Conservation (phyloP, 1,140 invertebrate species). For the Sycobia sp. region DNA sequence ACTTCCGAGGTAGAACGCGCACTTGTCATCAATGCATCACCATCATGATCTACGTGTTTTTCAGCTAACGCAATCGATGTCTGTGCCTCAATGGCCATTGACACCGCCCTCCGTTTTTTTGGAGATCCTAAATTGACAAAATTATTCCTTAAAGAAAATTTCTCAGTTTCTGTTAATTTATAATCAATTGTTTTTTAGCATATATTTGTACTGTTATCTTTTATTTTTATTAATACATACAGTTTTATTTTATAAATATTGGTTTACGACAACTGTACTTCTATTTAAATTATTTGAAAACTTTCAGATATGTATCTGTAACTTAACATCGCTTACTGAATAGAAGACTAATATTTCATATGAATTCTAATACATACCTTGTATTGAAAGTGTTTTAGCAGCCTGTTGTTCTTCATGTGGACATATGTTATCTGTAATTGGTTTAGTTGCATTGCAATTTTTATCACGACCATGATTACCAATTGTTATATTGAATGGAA, state of each 20-base stretch:
- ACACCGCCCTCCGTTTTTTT: constrained; percentile 63
- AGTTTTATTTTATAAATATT: no score
- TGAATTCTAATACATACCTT: constrained; percentile 51
- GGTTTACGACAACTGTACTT: no score
- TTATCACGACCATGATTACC: constrained; percentile 66
- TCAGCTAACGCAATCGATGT: constrained; percentile 50
- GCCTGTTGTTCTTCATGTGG: constrained; percentile 48
- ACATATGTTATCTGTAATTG: constrained; percentile 55
- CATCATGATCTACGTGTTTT: constrained; percentile 61
- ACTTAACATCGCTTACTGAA: no score
- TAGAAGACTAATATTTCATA: no score
- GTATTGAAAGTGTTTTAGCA: constrained; percentile 47
- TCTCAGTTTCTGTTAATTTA: no score
- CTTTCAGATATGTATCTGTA: no score
- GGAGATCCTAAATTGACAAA: constrained; percentile 57
- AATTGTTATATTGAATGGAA: constrained; percentile 53
- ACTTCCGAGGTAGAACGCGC: constrained; percentile 59
- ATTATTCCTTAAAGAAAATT: no score
- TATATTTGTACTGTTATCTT: no score
- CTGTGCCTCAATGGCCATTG: constrained; percentile 62
- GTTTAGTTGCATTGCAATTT: constrained; percentile 74
- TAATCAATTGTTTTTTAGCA: no score
- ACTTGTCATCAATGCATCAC: constrained; percentile 62
- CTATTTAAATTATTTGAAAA: no score
- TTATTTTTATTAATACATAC: no score